Base-by-base conservation (phyloP, 2,888 invertebrate genomes). In the Baccha elongata region DNA sequence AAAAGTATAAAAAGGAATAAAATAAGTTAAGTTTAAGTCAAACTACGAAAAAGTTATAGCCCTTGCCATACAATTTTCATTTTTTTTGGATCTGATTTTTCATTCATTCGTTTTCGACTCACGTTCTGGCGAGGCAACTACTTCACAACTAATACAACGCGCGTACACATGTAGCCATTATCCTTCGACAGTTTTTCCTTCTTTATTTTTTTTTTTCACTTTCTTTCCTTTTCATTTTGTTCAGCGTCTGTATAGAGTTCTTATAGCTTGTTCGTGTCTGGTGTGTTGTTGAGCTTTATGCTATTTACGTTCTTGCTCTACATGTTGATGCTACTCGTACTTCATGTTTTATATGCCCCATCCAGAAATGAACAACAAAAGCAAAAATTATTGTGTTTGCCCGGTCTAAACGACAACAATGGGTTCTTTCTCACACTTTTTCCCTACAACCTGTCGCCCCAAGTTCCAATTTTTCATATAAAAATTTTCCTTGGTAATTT, bases 161-260 rank as follows among this genome's bases (percentile, higher is more conserved):
- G 81, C 81, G 71, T 81, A 75, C 81, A 72, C 81, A 81, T 81
- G 81, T 81, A 81, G 67, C 75, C 71, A 81, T 81, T 81, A 81
- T 81, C 81, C 75, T 81, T 81, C 64, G 55, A 78, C 72, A 46
- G 60, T 65, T 67, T 74, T 71, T 50, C 46, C 55, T 62, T 53
- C 55, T 64, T 53, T 46, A 44, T 29, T 19, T 52, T 17, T 62
- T 44, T 11, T 13, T 37, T 15, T 26, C 11, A 13, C 17, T 35
- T 19, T 42, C 35, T 11, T 23, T 35, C 17, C 29, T 58, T 44
- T 8, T 15, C 23, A 29, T 11, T 40, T 21, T 58, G 29, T 37
- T 50, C 19, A 32, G 13, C 15, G 17, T 35, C 40, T 17, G 21
- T 13, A 35, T 58, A 64, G 35, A 53, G 29, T 52, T 53, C 58